Conservation (phyloP, 1,140 invertebrate genomes). For the Oppia nitens region DNA sequence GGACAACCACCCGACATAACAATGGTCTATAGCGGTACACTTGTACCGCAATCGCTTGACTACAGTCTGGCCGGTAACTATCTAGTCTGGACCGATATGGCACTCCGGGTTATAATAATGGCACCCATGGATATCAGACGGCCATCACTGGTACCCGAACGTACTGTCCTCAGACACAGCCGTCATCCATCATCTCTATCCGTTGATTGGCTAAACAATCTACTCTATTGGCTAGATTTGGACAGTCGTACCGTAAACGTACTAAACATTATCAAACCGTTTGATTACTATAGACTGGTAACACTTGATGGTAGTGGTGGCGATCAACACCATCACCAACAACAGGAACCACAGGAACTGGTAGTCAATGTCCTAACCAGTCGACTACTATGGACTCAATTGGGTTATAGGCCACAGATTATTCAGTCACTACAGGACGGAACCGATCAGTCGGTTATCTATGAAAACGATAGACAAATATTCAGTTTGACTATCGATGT, state of each 20-base stretch:
- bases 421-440: neutral
- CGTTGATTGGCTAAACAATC: neutral
- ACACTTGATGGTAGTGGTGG: no score
- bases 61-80: neutral
- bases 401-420: neutral
- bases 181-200: neutral
- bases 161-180: neutral
- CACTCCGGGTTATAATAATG: neutral
- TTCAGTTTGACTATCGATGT: neutral
- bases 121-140: neutral
- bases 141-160: neutral
- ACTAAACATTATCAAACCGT: neutral
- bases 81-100: neutral
- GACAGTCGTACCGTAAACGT: neutral
- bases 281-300: neutral
- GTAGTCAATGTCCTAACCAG: neutral
- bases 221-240: neutral
- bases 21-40: neutral
- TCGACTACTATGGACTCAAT: neutral
- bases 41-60: neutral
- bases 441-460: neutral
- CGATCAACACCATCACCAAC: neutral
- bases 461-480: neutral
- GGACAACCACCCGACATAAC: neutral
- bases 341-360: neutral